Evolutionary conservation across 2,797 vertebrate genomes (phyloP).

Genomic region (Karalla daura): DNA sequence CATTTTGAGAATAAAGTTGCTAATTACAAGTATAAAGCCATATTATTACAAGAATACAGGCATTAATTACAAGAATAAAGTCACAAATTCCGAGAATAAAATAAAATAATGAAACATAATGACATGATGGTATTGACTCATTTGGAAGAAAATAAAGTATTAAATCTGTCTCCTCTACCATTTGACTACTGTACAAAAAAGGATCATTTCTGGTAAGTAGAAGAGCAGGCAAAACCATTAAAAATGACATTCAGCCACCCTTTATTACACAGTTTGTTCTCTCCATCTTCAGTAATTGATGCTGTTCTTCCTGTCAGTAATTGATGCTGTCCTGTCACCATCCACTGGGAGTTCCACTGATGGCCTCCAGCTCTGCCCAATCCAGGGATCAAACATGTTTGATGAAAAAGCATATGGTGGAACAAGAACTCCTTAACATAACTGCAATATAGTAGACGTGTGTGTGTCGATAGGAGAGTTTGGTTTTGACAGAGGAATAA

Average conservation of each 20-base stretch:
- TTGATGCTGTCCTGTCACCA: neutral
- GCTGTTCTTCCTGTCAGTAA: neutral
- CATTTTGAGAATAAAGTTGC: too few species aligned
- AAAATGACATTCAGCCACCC: neutral
- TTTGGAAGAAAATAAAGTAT: too few species aligned
- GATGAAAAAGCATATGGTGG: neutral
- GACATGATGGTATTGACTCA: too few species aligned
- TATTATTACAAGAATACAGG: too few species aligned
- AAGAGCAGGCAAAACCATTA: too few species aligned
- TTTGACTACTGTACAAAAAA: too few species aligned
- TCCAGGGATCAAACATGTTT: neutral
- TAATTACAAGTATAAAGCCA: too few species aligned
- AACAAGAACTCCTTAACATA: neutral
- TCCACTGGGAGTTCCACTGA: neutral
- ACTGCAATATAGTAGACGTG: neutral
- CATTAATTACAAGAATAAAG: too few species aligned
- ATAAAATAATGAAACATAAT: too few species aligned
- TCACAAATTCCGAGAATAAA: too few species aligned
- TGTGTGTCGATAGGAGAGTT: neutral
- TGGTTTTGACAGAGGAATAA: neutral
- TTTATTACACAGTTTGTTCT: neutral
- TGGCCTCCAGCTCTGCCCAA: neutral
- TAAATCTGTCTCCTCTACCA: too few species aligned
- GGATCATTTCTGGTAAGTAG: too few species aligned
- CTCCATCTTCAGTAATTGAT: neutral